phyloP scores from a whole-genome alignment of 2,888 invertebrate genomes.

The Mellilla xanthometata region DNA sequence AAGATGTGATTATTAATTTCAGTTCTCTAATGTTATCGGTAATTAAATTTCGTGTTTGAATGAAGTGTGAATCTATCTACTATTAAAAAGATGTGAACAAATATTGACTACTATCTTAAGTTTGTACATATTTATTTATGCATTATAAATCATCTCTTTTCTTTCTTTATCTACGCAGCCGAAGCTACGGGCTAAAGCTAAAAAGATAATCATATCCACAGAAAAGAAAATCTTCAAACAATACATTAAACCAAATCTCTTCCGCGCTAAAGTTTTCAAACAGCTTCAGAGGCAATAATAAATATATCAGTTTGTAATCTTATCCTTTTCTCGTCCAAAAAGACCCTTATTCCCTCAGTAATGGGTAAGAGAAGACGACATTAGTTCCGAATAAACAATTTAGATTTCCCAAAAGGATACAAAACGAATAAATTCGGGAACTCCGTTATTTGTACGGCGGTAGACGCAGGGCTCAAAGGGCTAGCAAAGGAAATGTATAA shows the following conservation, averaged over 20 bases:
- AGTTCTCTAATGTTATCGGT: no score
- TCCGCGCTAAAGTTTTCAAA: slow-evolving; percentile 11
- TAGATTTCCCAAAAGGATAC: slow-evolving; percentile 34
- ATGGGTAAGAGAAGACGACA: slow-evolving; percentile 42
- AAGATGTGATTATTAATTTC: no score
- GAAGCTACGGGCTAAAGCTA: no score
- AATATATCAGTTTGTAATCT: slow-evolving; percentile 26
- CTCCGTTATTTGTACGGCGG: slow-evolving; percentile 31
- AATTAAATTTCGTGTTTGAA: no score
- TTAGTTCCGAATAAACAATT: slow-evolving; percentile 54
- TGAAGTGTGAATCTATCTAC: no score
- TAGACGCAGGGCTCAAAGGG: slow-evolving; percentile 21
- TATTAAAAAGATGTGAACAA: no score
- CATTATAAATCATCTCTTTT: no score
- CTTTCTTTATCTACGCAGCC: no score
- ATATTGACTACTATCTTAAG: no score
- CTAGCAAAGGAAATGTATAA: slow-evolving; percentile 22
- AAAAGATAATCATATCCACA: no score
- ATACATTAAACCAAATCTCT: slow-evolving; percentile 3
- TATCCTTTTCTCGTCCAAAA: slow-evolving; percentile 40
- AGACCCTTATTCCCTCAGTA: slow-evolving; percentile 39
- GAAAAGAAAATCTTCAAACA: slow-evolving; percentile 3
- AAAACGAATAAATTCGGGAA: slow-evolving; percentile 35
- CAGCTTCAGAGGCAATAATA: slow-evolving; percentile 25
- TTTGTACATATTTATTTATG: no score